Conservation (phyloP, 1,140 invertebrate species). For the Drosophila oshimai region DNA sequence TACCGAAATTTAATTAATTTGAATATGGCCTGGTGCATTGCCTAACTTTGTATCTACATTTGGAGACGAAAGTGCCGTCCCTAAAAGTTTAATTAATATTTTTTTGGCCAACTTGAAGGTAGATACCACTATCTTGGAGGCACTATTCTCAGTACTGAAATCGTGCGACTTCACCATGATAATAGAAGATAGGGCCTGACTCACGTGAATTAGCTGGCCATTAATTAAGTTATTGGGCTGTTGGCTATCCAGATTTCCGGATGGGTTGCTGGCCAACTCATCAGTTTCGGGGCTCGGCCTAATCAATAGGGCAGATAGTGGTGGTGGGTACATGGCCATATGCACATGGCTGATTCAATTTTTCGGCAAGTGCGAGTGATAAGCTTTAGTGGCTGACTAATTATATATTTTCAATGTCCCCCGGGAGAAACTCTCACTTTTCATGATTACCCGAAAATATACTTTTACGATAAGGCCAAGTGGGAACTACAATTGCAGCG, state of each 20-base stretch:
- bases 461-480: slow-evolving; percentile 21
- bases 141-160: slow-evolving; percentile 25
- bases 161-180: slow-evolving; percentile 34
- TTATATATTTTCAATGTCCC: slow-evolving; percentile 21
- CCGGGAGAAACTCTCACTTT: slow-evolving; percentile 24
- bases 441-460: slow-evolving; percentile 21
- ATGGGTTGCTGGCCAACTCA: neutral
- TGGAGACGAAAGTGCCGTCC: neutral
- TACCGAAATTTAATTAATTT: slow-evolving; percentile 48
- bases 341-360: slow-evolving; percentile 19
- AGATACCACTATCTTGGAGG: slow-evolving; percentile 30
- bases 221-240: slow-evolving; percentile 20
- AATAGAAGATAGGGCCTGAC: neutral
- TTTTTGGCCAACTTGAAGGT: slow-evolving; percentile 3
- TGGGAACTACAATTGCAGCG: slow-evolving; percentile 46
- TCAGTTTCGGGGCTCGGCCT: slow-evolving; percentile 23
- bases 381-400: slow-evolving; percentile 26
- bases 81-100: slow-evolving; percentile 44
- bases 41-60: slow-evolving; percentile 1
- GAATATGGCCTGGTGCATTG: slow-evolving; percentile 22
- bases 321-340: neutral
- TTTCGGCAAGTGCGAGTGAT: slow-evolving; percentile 44
- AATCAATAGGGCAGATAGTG: slow-evolving; percentile 39
- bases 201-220: slow-evolving; percentile 20
- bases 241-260: slow-evolving; percentile 19